Evolutionary conservation across 2,888 invertebrate species (phyloP), one percentile per base, ranked within the genome.

Genomic region (Pantelozetes paolii): DNA sequence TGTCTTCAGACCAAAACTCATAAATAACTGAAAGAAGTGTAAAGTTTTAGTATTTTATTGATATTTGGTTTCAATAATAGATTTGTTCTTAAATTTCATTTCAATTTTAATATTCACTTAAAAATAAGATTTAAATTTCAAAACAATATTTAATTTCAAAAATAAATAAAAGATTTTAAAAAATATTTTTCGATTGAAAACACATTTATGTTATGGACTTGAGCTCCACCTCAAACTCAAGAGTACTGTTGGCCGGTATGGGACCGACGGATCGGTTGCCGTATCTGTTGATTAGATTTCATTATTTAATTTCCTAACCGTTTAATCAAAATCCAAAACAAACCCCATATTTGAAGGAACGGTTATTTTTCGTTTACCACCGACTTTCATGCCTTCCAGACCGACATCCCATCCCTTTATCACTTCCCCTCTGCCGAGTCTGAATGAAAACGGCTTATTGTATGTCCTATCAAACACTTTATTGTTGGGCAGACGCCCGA

Each of bases 391-490:
- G 70, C 95, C 94, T 54, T 84, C 83, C n/a, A 94, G 84, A 71
- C 93, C 95, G 48, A 89, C 83, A 80, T 95, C 94, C 94, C 93
- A 94, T 18, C 92, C 94, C 79, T 89, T 88, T 80, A 95, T 94
- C 0, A 94, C 94, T 82, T 94, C 92, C 77, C 89, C 89, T 69
- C 86, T 87, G 0, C 94, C 94, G 18, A 95, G 84, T 30, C 88
- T 85, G 84, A 95, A 94, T 82, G 89, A 89, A 83, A 94, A 93
- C 0, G 93, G 93, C 26, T 89, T 87, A 0, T 94, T 94, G 78
- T 88, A 86, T 69, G 87, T 85, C 77, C 81, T 79, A 82, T 97
- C 96, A 80, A 96, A 95, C 81, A 90, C 86, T 83, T 92, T 92
- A 82, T 92, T 92, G 83, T 89, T 92, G 81, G 90, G 89, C 73